Evolutionary conservation across 2,888 invertebrate genomes (phyloP).

Genomic region (Drosophila anomalata): DNA sequence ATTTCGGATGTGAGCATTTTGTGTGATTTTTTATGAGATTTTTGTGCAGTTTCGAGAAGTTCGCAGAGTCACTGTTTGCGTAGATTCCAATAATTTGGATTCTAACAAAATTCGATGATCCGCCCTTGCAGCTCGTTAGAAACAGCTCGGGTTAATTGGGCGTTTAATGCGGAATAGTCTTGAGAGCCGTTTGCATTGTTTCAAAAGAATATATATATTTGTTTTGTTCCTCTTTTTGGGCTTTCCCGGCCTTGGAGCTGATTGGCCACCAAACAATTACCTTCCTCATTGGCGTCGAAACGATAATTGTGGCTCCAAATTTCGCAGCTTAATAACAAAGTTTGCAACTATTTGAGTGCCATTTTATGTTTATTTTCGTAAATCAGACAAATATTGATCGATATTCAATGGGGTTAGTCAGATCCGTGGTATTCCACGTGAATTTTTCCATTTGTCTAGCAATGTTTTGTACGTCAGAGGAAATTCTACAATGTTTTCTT

Average conservation of each 20-base stretch:
- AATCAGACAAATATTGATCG: constrained; percentile 29
- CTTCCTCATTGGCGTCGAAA: constrained; percentile 20
- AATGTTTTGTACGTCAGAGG: constrained; percentile 2
- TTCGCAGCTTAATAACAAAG: constrained; percentile 33
- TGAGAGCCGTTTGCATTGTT: not conserved
- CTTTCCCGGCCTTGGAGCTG: constrained; percentile 19
- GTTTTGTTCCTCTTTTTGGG: constrained; percentile 5
- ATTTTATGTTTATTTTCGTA: constrained; percentile 23
- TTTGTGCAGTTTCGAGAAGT: constrained; percentile 8
- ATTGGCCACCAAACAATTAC: constrained; percentile 4
- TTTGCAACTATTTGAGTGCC: constrained; percentile 27
- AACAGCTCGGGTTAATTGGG: constrained; percentile 40
- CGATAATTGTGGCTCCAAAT: constrained; percentile 36
- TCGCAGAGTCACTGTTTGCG: not conserved
- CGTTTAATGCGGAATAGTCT: constrained; percentile 32
- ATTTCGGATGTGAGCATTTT: constrained; percentile 13
- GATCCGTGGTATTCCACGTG: constrained; percentile 37
- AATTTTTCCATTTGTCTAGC: constrained; percentile 5
- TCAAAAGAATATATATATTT: not conserved
- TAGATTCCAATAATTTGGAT: constrained; percentile 21
- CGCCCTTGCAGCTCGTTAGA: constrained; percentile 21
- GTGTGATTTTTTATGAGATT: not conserved
- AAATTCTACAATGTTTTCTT: not conserved
- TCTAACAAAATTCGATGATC: constrained; percentile 9
- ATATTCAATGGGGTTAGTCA: constrained; percentile 23